A percentile compares a stretch with the other conserved stretches of the same genome.
Evolutionary conservation across 2,797 vertebrate genomes (phyloP).

Genomic region (Pseudochirops corinnae): DNA sequence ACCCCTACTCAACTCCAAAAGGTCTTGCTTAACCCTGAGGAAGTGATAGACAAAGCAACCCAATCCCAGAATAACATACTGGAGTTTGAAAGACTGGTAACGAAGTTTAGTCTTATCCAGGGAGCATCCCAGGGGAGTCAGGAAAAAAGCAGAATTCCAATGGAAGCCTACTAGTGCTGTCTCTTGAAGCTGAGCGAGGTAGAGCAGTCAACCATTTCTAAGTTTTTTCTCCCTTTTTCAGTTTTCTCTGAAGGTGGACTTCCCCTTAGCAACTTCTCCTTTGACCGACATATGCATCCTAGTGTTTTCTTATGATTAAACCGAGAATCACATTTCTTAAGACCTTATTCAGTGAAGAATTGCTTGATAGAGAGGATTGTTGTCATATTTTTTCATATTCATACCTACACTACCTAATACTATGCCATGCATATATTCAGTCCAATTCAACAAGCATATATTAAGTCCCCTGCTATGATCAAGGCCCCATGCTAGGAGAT

Average conservation of each 20-base stretch:
- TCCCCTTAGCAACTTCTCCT: neutral
- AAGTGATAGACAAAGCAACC: neutral
- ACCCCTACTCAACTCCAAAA: neutral
- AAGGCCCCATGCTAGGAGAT: neutral
- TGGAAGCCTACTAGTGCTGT: neutral
- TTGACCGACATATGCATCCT: neutral
- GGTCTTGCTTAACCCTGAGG: conserved; percentile 13
- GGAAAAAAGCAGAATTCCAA: neutral
- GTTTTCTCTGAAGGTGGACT: neutral
- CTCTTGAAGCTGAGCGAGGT: rapidly evolving
- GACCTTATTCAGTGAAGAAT: neutral
- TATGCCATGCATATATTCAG: neutral
- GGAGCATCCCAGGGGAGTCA: neutral
- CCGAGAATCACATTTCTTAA: neutral
- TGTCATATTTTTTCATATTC: neutral
- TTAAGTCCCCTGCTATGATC: neutral
- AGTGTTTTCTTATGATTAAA: neutral
- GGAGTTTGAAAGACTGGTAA: neutral
- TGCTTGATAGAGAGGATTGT: neutral
- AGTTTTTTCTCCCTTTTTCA: neutral
- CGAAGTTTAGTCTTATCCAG: neutral
- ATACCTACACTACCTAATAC: neutral
- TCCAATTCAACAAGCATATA: neutral
- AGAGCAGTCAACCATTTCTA: neutral
- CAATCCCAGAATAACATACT: neutral